Conservation (phyloP, 2,113 vertebrate species). For the Glaucomys volans region DNA sequence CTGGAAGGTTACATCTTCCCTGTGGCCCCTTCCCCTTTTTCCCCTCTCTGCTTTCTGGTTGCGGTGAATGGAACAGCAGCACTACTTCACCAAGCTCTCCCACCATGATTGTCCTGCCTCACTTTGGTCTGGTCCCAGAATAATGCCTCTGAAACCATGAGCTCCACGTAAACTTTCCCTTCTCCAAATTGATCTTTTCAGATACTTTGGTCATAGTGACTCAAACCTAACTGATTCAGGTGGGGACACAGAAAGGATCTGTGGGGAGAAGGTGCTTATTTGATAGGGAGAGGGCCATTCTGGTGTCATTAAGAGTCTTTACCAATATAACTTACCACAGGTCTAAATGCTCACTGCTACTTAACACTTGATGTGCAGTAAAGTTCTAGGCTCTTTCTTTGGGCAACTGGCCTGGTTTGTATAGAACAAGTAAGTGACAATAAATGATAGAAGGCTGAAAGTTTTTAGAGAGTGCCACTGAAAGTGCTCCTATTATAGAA, state of each 20-base stretch:
- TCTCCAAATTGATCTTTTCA: too few relatives aligned
- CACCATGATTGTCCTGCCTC: too few relatives aligned
- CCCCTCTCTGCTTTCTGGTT: too few relatives aligned
- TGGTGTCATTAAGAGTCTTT: neutral
- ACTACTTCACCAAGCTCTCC: too few relatives aligned
- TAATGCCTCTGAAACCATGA: too few relatives aligned
- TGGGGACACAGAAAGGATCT: neutral
- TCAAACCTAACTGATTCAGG: neutral
- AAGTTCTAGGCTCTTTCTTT: neutral
- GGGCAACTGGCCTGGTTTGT: neutral
- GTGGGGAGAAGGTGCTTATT: neutral
- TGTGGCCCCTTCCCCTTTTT: too few relatives aligned
- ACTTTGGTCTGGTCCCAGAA: neutral
- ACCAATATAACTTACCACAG: neutral
- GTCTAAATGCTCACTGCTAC: neutral
- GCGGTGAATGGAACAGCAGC: rapidly evolving
- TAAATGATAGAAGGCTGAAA: neutral
- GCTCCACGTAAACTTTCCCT: too few relatives aligned
- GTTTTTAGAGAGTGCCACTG: neutral
- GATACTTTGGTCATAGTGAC: too few relatives aligned
- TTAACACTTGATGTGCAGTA: neutral
- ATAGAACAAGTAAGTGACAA: neutral
- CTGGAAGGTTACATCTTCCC: too few relatives aligned
- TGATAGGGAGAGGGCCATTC: neutral
- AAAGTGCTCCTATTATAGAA: neutral